Percentiles rank a stretch among this genome's conserved stretches.
Conservation (phyloP, 2,113 vertebrate genomes). For the Hypomesus transpacificus region DNA sequence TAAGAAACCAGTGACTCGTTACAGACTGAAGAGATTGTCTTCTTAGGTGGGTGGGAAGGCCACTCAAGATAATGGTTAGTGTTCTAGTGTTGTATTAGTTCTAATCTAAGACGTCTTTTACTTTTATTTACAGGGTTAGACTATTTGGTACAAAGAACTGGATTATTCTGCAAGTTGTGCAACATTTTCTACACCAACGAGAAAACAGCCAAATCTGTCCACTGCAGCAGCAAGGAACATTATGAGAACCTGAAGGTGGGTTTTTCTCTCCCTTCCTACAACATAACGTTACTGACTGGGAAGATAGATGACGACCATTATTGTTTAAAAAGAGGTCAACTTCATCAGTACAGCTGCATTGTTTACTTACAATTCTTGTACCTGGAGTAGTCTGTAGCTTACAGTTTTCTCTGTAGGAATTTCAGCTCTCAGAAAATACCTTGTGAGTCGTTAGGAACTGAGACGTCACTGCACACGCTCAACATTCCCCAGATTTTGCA, state of each 20-base stretch:
- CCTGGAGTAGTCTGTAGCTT: no score
- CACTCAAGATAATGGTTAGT: background rate
- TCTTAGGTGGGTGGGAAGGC: background rate
- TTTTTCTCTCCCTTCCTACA: no score
- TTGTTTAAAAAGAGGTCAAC: no score
- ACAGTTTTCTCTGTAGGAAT: no score
- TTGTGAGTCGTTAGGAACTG: background rate
- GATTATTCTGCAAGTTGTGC: slow-evolving; percentile 89
- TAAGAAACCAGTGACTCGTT: slow-evolving; percentile 57
- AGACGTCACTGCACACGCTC: background rate
- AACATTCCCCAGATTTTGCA: background rate
- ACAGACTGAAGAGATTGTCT: no score
- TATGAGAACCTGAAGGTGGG: slow-evolving; percentile 86
- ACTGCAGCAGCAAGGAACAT: slow-evolving; percentile 86
- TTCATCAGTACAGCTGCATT: no score
- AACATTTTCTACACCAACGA: slow-evolving; percentile 87
- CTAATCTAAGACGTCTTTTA: no score
- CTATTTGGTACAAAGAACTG: slow-evolving; percentile 78
- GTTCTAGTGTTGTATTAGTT: background rate
- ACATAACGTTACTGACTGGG: no score
- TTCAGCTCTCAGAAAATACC: no score
- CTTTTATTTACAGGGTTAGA: slow-evolving; percentile 74
- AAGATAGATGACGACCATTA: no score
- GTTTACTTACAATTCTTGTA: no score
- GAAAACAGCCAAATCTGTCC: slow-evolving; percentile 83